phyloP scores from a whole-genome alignment of 2,113 vertebrate species.

The Ciconia stormi region DNA sequence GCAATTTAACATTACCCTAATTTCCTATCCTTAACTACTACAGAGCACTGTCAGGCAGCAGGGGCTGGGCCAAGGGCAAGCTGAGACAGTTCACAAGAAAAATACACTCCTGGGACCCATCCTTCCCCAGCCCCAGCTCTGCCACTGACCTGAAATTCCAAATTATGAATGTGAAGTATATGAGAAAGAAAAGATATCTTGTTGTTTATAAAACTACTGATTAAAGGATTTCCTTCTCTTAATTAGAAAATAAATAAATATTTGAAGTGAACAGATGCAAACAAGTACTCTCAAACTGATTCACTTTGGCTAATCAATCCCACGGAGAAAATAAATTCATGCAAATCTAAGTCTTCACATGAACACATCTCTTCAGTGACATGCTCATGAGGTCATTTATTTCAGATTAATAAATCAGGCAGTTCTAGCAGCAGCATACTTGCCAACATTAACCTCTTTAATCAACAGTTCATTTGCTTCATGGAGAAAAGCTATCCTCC shows the following conservation, averaged over 20 bases:
- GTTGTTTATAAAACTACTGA: not conserved
- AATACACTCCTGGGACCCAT: not conserved
- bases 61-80: not conserved
- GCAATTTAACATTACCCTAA: not conserved
- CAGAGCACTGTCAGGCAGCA: not conserved
- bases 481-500: not conserved
- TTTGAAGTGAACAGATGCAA: not conserved
- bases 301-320: constrained; percentile 13
- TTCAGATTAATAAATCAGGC: constrained; percentile 46
- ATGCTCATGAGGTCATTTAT: constrained; percentile 33
- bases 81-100: not conserved
- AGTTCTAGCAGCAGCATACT: not conserved
- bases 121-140: not conserved
- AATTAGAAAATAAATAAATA: constrained; percentile 18
- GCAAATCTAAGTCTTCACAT: not conserved
- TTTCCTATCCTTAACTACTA: not conserved
- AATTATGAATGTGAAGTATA: not conserved
- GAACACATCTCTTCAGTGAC: not conserved
- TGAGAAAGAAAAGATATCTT: not conserved
- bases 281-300: not conserved
- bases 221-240: not conserved
- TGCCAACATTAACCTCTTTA: constrained; percentile 9
- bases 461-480: constrained; percentile 2
- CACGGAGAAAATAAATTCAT: not conserved
- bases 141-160: not conserved